Evolutionary conservation across 2,888 invertebrate species (phyloP).

Genomic region (Rhamnusium bicolor): DNA sequence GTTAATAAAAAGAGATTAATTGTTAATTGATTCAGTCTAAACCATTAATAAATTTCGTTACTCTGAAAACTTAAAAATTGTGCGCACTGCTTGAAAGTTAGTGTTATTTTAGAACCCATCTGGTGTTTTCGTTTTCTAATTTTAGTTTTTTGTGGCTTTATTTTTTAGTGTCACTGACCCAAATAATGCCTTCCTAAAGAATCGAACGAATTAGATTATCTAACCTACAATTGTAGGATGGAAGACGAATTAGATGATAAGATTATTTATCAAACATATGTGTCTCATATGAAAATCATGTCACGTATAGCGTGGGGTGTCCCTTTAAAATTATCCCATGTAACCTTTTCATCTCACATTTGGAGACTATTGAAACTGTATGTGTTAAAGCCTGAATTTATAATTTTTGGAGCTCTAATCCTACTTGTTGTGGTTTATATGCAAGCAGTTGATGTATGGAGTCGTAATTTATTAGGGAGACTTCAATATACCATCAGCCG

Average conservation of each 20-base stretch:
- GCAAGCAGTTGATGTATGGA: conserved; percentile 89
- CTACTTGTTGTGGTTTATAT: conserved; percentile 85
- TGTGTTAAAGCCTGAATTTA: conserved; percentile 85
- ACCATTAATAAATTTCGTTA: background rate
- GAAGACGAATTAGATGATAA: conserved; percentile 94
- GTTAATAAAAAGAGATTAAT: background rate
- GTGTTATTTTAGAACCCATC: conserved; percentile 15
- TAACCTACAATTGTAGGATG: conserved; percentile 72
- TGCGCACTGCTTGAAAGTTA: conserved; percentile 9
- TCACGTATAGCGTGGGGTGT: conserved; percentile 86
- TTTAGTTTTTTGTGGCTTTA: conserved; percentile 42
- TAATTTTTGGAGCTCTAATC: conserved; percentile 81
- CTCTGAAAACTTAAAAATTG: background rate
- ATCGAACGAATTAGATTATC: conserved; percentile 35
- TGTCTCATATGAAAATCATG: conserved; percentile 89
- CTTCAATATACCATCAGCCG: conserved; percentile 80
- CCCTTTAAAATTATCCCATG: conserved; percentile 77
- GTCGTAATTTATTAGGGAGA: conserved; percentile 78
- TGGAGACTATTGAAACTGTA: conserved; percentile 87
- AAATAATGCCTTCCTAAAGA: conserved; percentile 48
- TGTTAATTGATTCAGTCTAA: background rate
- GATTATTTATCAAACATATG: conserved; percentile 89
- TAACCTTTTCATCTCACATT: conserved; percentile 81
- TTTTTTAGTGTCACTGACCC: conserved; percentile 50
- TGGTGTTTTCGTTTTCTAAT: conserved; percentile 40